Percentiles rank a stretch among this genome's conserved stretches.
Conservation (phyloP, 53 echinoderm and acorn worm genomes). For the Paelopatides confundens region DNA sequence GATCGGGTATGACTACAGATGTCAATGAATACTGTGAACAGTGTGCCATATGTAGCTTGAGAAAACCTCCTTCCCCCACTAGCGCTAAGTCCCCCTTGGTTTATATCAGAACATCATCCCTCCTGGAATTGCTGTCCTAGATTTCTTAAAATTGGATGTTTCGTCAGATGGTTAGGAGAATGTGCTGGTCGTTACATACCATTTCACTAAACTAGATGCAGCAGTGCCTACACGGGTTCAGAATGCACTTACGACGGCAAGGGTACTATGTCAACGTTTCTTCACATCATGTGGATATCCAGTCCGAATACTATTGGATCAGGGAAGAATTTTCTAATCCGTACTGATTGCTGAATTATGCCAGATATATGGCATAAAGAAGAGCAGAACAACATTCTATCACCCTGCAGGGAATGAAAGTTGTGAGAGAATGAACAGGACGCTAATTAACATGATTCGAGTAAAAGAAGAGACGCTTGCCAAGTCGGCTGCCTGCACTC, state of each 20-base stretch:
- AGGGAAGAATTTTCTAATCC: too few relatives aligned
- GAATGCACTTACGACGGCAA: too few relatives aligned
- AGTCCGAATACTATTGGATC: too few relatives aligned
- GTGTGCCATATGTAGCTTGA: slow-evolving; percentile 53
- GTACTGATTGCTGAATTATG: slow-evolving; percentile 29
- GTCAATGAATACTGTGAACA: slow-evolving; percentile 18
- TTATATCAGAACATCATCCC: slow-evolving; percentile 39
- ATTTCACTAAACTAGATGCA: neutral
- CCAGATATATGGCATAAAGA: neutral
- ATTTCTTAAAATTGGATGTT: slow-evolving; percentile 49
- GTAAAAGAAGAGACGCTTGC: slow-evolving; percentile 13
- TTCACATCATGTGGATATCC: too few relatives aligned
- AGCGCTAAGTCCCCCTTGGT: slow-evolving; percentile 41
- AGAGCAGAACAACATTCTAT: neutral
- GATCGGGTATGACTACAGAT: slow-evolving; percentile 49
- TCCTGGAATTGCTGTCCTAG: slow-evolving; percentile 50
- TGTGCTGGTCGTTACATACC: slow-evolving; percentile 47
- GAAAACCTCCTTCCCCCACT: slow-evolving; percentile 17
- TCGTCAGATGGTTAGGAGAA: slow-evolving; percentile 42
- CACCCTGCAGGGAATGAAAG: neutral
- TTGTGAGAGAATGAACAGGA: slow-evolving; percentile 38
- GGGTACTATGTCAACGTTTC: too few relatives aligned
- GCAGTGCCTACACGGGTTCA: slow-evolving; percentile 12
- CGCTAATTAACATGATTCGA: slow-evolving; percentile 19
- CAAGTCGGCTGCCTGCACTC: slow-evolving; percentile 4